Evolutionary conservation across 2,113 vertebrate species (phyloP).

Genomic region (Melanerpes formicivorus): DNA sequence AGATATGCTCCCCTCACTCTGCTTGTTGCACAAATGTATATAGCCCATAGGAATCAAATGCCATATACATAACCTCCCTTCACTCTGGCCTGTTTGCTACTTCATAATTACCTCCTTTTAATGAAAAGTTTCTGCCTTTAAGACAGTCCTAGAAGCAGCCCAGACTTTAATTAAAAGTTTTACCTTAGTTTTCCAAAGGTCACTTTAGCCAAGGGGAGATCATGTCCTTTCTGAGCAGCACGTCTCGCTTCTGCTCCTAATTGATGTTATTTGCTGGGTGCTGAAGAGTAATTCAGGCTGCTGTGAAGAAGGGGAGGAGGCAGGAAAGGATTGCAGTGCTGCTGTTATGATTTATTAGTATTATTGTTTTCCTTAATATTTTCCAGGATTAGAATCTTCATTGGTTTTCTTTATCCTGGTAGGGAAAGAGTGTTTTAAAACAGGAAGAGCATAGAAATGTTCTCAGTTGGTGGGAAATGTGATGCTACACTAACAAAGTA

Average conservation of each 20-base stretch:
- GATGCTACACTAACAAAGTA: conserved; percentile 28
- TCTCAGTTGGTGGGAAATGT: conserved; percentile 27
- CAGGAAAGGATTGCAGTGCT: neutral
- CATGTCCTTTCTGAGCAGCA: conserved; percentile 65
- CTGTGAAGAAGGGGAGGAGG: neutral
- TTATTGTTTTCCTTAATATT: neutral
- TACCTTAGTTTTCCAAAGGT: conserved; percentile 71
- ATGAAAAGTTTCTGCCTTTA: conserved; percentile 43
- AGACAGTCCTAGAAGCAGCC: conserved; percentile 53
- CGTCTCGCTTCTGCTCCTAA: conserved; percentile 66
- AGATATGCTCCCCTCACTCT: conserved; percentile 24
- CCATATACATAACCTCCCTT: neutral
- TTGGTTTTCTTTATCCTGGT: neutral
- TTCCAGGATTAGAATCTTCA: conserved; percentile 13
- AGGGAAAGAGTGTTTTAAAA: neutral
- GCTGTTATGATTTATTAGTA: neutral
- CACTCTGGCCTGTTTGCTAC: conserved; percentile 9
- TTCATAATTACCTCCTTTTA: conserved; percentile 39
- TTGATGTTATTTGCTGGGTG: conserved; percentile 77
- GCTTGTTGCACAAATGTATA: conserved; percentile 23
- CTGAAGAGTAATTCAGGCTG: conserved; percentile 67
- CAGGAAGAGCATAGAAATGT: neutral
- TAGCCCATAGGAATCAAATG: neutral
- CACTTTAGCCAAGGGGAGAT: conserved; percentile 72
- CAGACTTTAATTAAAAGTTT: conserved; percentile 75